These are phyloP conservation scores for Anthopleura xanthogrammica DNA, from an alignment of 92 coral and sea anemone genomes.

Conservation along the genomic window DNA sequence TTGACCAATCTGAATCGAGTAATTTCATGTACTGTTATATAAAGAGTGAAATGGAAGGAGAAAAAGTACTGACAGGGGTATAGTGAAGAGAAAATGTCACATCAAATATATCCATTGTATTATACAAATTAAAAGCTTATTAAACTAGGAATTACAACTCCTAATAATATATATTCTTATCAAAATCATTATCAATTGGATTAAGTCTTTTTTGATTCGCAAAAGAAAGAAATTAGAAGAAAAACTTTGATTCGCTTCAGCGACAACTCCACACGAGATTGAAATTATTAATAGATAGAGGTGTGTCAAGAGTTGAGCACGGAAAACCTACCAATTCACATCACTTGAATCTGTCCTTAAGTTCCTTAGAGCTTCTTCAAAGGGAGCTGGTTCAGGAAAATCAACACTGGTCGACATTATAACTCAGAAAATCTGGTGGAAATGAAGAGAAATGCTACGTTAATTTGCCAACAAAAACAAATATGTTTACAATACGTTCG, in stretches of 20 bases:
- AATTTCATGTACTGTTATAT: too few species aligned
- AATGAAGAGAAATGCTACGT: not conserved
- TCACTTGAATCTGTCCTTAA: slow-evolving; percentile 61
- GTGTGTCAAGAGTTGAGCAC: slow-evolving; percentile 13
- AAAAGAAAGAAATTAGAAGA: not conserved
- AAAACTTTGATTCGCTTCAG: not conserved
- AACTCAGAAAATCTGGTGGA: not conserved
- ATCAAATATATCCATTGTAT: too few species aligned
- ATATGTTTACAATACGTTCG: not conserved
- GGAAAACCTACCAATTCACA: slow-evolving; percentile 63
- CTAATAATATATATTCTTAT: not conserved
- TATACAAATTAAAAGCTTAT: too few species aligned
- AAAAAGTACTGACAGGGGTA: too few species aligned
- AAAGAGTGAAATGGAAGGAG: too few species aligned
- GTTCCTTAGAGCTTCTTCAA: slow-evolving; percentile 55
- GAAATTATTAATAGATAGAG: not conserved
- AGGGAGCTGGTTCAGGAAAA: slow-evolving; percentile 42
- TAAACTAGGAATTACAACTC: too few species aligned
- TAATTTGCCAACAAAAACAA: not conserved
- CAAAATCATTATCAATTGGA: not conserved
- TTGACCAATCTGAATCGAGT: not conserved
- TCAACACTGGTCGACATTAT: slow-evolving; percentile 75
- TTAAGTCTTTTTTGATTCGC: not conserved
- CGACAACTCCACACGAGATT: slow-evolving; percentile 2
- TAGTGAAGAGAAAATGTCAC: too few species aligned